These are phyloP conservation scores for Danio aesculapii DNA, from an alignment of 2,797 vertebrate species.

Conservation along the genomic window DNA sequence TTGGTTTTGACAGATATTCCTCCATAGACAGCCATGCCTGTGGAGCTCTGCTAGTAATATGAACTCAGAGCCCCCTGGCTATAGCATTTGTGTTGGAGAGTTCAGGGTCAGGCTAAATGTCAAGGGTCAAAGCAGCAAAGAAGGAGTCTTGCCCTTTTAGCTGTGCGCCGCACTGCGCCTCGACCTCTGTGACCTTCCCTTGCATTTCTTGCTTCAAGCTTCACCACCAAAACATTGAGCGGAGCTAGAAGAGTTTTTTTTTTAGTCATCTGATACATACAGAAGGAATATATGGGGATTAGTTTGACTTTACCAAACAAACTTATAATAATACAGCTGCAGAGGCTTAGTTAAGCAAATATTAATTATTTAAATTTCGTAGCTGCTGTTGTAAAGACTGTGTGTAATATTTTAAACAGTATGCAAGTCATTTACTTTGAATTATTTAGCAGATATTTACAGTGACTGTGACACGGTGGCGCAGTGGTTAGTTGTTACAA, in stretches of 20 bases:
- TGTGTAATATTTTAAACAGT: not conserved
- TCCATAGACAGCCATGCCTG: not conserved
- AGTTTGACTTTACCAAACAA: conserved; percentile 19
- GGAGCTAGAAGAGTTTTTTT: not conserved
- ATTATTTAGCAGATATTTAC: too few species aligned
- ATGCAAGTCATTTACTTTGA: not conserved
- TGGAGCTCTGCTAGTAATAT: conserved; percentile 23
- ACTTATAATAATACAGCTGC: conserved; percentile 25
- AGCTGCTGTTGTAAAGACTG: not conserved
- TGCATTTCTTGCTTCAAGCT: conserved; percentile 43
- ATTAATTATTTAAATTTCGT: conserved; percentile 17
- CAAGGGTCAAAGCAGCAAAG: conserved; percentile 46
- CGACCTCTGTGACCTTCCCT: conserved; percentile 48
- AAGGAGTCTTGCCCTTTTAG: conserved; percentile 30
- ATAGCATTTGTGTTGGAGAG: conserved; percentile 48
- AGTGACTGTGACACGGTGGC: too few species aligned
- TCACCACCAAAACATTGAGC: conserved; percentile 41
- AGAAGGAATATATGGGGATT: conserved; percentile 1
- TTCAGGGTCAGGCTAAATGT: conserved; percentile 58
- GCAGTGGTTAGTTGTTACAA: too few species aligned
- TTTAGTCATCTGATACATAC: not conserved
- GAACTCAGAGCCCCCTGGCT: conserved; percentile 11
- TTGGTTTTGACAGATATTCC: conserved; percentile 25
- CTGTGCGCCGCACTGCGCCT: conserved; percentile 46
- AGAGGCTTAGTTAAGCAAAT: conserved; percentile 12